Evolutionary conservation across 2,888 invertebrate genomes (phyloP), one percentile per base, ranked within the genome.

Genomic region (Dicranocentrus wangi): DNA sequence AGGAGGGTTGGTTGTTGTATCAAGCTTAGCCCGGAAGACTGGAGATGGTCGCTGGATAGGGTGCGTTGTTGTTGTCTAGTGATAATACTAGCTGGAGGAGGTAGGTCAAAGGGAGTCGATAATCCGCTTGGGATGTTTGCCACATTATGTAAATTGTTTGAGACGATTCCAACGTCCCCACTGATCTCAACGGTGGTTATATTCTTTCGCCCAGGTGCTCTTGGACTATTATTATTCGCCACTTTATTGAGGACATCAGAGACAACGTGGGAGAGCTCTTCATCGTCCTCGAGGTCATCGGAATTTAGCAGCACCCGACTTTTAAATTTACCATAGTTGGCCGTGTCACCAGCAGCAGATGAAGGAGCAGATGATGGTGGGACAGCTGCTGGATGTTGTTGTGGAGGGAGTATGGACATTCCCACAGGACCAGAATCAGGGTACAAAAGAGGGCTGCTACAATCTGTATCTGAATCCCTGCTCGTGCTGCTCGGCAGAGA

Each of bases 81-180:
- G 23, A 39, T 21, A 42, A 1, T 60, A 61, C 17, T 61, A 51
- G 47, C 47, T 60, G 21, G 60, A 21, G 5, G 17, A 42, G 51
- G 3, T 1, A 28, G 15, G 10, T 63, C 42, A 19, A 39, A 28
- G 32, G 61, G 66, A 15, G 53, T 10, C 2, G 39, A 15, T 1
- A 58, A 17, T 23, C 23, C 32, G 27, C 43, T 25, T n/a, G 53
- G 47, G 47, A 25, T 17, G 19, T 42, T 79, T 13, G 42, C 53
- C 69, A 61, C 77, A 79, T 71, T 66, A 15, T 65, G 70, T 7
- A 69, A 65, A 70, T 65, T 71, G 47, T 63, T 82, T 8, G 84
- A 77, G 0, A 84, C 84, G 51, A 84, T 83, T 1, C 84, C 84
- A 21, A 84, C 84, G 55, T 85, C 83, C 60, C 85, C 85, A 83